These are phyloP conservation scores for Poecile atricapillus DNA, from an alignment of 2,113 vertebrate genomes.

Conservation along the genomic window DNA sequence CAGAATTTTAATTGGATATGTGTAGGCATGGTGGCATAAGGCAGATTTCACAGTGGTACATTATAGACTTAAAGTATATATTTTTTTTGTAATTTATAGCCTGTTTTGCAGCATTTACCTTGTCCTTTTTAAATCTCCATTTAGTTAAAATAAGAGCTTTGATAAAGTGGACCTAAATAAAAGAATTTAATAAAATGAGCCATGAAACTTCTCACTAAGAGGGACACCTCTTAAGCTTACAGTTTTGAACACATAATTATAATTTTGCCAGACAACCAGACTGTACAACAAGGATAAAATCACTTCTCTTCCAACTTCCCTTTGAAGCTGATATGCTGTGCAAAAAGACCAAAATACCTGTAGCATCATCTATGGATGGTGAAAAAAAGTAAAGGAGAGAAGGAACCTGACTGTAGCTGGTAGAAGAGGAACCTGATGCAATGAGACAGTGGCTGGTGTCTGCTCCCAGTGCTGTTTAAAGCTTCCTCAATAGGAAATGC, in stretches of 20 bases:
- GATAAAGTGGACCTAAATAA: neutral
- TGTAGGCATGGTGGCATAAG: constrained; percentile 57
- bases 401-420: neutral
- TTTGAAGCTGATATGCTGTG: neutral
- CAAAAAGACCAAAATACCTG: neutral
- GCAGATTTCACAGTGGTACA: neutral
- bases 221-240: neutral
- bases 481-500: constrained; percentile 7
- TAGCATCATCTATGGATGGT: neutral
- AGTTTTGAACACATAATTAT: neutral
- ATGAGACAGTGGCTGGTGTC: neutral
- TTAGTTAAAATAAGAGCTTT: neutral
- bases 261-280: neutral
- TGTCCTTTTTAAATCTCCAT: neutral
- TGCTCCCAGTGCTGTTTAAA: neutral
- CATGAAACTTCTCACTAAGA: neutral
- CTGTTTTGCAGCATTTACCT: neutral
- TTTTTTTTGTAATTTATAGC: neutral
- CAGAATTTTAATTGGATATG: constrained; percentile 58
- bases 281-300: neutral
- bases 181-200: neutral
- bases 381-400: neutral
- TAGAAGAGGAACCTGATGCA: neutral
- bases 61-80: constrained; percentile 2
- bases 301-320: neutral